Percentiles rank a stretch among this genome's conserved stretches.
Evolutionary conservation across 1,140 invertebrate genomes (phyloP).

Genomic region (Trichonephila clavata): DNA sequence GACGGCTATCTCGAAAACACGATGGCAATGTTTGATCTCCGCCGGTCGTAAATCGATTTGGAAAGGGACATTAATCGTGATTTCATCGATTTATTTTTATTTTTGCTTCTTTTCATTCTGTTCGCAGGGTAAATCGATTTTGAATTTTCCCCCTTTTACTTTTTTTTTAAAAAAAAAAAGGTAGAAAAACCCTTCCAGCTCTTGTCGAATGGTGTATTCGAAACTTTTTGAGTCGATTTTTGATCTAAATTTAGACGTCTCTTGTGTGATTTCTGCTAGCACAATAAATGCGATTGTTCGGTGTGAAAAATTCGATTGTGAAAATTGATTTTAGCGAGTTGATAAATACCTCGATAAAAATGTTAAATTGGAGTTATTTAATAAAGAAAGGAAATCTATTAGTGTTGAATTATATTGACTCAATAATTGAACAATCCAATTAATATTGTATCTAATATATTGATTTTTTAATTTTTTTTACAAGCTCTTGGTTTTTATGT

Average conservation of each 20-base stretch:
- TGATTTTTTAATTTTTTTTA: too few relatives aligned
- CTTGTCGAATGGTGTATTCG: neutral
- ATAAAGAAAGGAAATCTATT: neutral
- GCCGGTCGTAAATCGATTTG: constrained; percentile 6
- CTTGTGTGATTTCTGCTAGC: too few relatives aligned
- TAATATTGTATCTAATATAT: too few relatives aligned
- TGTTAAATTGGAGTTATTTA: neutral
- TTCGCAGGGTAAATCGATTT: constrained; percentile 7
- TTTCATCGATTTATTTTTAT: constrained; percentile 19
- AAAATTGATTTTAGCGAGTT: neutral
- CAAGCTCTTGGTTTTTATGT: too few relatives aligned
- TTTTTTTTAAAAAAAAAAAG: neutral
- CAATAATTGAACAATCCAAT: too few relatives aligned
- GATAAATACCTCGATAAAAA: neutral
- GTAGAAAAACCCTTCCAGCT: neutral
- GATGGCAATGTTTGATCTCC: constrained; percentile 42
- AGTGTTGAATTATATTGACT: neutral
- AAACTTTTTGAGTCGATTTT: neutral
- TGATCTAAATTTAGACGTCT: too few relatives aligned
- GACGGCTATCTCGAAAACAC: constrained; percentile 39
- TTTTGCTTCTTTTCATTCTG: neutral
- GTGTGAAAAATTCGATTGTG: too few relatives aligned
- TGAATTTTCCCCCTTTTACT: neutral
- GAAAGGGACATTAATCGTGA: constrained; percentile 30
- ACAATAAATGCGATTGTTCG: too few relatives aligned